Conservation (phyloP, 2,113 vertebrate species). For the Upupa epops region DNA sequence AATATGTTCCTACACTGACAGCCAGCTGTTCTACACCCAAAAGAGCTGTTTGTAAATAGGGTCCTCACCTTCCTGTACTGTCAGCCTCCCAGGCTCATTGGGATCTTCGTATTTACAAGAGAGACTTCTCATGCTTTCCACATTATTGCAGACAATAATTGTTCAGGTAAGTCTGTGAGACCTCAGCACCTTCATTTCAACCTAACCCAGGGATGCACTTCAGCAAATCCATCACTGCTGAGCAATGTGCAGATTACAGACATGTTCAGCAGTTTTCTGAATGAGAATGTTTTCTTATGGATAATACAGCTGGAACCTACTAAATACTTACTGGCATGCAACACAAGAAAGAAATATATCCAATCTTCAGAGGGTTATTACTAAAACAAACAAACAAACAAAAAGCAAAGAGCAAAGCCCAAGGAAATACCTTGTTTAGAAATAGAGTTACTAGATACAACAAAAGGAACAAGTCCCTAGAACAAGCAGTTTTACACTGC, state of each 20-base stretch:
- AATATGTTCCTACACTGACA: not conserved
- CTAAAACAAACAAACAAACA: not conserved
- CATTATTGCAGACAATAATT: not conserved
- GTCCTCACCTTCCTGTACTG: not conserved
- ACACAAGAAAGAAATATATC: not conserved
- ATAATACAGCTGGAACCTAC: not conserved
- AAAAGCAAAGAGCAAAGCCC: not conserved
- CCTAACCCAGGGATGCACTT: not conserved
- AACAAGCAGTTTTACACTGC: not conserved
- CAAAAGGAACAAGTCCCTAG: not conserved
- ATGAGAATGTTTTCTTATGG: not conserved
- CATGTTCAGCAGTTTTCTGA: not conserved
- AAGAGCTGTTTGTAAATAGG: not conserved
- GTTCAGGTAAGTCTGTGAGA: not conserved
- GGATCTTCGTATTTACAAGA: not conserved
- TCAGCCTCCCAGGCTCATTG: not conserved
- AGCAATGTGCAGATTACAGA: not conserved
- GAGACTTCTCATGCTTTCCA: not conserved
- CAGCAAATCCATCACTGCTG: conserved; percentile 12
- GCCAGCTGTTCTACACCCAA: not conserved
- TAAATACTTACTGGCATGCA: not conserved
- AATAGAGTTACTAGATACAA: not conserved
- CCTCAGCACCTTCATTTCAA: not conserved
- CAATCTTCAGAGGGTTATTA: not conserved
- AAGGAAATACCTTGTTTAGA: not conserved